These are phyloP conservation scores for Caenorhabditis remanei DNA, from an alignment of 1,140 invertebrate genomes.

Conservation along the genomic window DNA sequence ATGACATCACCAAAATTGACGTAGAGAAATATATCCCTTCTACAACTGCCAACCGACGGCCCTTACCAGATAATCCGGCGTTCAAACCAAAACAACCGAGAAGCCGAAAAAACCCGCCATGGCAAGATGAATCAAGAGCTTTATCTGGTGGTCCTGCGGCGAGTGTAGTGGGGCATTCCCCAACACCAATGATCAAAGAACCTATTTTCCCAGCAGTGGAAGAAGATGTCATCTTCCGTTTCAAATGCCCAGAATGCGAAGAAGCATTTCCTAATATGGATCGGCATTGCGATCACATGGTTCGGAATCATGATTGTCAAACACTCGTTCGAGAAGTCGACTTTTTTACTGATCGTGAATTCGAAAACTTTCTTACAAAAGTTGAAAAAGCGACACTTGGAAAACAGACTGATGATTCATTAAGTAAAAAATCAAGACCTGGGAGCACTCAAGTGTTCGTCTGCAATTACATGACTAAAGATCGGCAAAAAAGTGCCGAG, in stretches of 20 bases:
- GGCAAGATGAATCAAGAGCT: conserved; percentile 8
- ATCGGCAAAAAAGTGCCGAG: neutral
- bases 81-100: neutral
- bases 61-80: neutral
- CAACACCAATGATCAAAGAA: neutral
- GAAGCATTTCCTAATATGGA: conserved; percentile 1
- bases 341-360: conserved; percentile 26
- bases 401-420: neutral
- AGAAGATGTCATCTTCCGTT: neutral
- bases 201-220: neutral
- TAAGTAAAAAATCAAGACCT: conserved; percentile 16
- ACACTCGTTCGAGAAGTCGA: conserved; percentile 4
- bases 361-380: conserved; percentile 30
- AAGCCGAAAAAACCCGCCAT: conserved; percentile 26
- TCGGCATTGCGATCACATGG: neutral
- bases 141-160: neutral
- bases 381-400: conserved; percentile 36
- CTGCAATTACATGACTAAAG: conserved; percentile 40
- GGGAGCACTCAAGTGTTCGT: neutral
- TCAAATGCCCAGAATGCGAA: conserved; percentile 32
- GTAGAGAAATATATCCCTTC: conserved; percentile 24
- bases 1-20: conserved; percentile 1
- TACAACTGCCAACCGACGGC: neutral
- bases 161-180: neutral
- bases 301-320: conserved; percentile 18